A percentile compares a stretch with the other conserved stretches of the same genome.
These are phyloP conservation scores for Myiothlypis chrysogaster DNA, from an alignment of 2,797 vertebrate species.

Conservation along the genomic window DNA sequence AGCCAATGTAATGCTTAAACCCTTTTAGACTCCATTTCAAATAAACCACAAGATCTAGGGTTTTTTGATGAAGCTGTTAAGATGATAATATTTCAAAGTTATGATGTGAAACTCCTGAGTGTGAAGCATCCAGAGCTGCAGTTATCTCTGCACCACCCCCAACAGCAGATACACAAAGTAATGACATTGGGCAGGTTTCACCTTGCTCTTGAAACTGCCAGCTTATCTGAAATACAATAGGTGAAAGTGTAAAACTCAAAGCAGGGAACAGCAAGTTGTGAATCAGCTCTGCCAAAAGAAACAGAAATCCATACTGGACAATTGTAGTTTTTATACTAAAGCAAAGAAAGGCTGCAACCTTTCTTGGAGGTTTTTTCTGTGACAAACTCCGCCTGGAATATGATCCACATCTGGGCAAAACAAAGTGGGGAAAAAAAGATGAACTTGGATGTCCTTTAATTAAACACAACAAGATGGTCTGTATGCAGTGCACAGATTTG, in stretches of 20 bases:
- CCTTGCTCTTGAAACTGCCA: not conserved
- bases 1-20: not conserved
- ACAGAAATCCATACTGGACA: not conserved
- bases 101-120: fast-evolving
- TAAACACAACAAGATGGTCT: not conserved
- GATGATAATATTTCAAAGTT: not conserved
- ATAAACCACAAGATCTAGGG: not conserved
- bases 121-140: not conserved
- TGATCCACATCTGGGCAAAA: not conserved
- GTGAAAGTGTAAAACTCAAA: not conserved
- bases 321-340: not conserved
- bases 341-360: not conserved
- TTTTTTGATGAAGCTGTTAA: not conserved
- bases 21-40: not conserved
- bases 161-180: not conserved
- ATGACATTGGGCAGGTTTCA: not conserved
- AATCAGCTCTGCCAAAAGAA: not conserved
- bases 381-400: not conserved
- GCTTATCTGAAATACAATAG: not conserved
- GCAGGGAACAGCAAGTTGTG: not conserved
- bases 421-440: not conserved
- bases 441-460: not conserved
- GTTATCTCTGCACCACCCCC: not conserved
- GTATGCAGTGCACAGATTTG: not conserved
- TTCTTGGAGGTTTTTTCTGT: not conserved